phyloP scores from a whole-genome alignment of 2,113 vertebrate genomes.

The Pterocles gutturalis region DNA sequence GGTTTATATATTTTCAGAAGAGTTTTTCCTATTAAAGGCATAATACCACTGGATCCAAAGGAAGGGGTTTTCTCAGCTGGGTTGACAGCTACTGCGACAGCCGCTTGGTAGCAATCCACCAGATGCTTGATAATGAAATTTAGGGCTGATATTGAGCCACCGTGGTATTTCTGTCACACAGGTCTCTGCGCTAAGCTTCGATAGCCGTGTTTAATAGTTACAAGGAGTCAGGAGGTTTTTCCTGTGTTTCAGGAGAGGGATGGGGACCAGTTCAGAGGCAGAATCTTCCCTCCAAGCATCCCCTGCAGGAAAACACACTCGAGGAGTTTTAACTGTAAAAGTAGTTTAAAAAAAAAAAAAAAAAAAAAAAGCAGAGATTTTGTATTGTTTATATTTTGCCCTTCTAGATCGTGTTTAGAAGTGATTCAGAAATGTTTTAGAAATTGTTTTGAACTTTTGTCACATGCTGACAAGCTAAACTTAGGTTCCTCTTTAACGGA shows the following conservation, averaged over 20 bases:
- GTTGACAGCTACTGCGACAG: background rate
- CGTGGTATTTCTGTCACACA: fast-evolving
- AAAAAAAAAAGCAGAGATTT: background rate
- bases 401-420: background rate
- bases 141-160: background rate
- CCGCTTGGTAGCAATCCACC: background rate
- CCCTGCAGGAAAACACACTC: fast-evolving
- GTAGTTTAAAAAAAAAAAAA: background rate
- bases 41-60: background rate
- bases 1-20: background rate
- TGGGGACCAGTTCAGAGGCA: background rate
- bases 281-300: background rate
- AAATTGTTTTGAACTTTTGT: conserved; percentile 7
- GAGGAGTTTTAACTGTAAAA: background rate
- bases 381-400: background rate
- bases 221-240: background rate
- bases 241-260: background rate
- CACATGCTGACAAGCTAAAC: background rate
- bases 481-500: background rate
- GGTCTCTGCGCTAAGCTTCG: background rate
- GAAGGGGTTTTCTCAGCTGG: background rate
- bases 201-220: background rate
- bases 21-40: background rate
- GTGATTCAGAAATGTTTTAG: background rate
- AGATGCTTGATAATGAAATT: background rate